Base-by-base conservation (phyloP, 1,140 invertebrate species). In the Brachionus plicatilis region DNA sequence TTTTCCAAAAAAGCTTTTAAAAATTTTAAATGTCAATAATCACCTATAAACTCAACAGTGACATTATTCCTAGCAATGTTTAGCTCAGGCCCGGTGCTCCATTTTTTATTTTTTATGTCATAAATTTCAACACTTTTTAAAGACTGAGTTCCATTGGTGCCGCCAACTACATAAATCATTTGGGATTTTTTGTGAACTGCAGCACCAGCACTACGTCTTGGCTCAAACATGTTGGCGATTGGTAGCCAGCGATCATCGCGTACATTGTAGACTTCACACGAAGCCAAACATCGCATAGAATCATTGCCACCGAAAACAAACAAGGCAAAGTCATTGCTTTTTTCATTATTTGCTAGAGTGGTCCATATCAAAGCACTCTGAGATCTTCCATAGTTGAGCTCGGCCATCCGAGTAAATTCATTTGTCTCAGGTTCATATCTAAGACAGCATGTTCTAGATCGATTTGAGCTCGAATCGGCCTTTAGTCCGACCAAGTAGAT, bases 241-340 rank as follows among this genome's bases (percentile, higher is more conserved):
- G 65, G 20, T 53, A 47, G 0, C 83, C 83, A 84, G 37, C 33
- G 14, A 37, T 75, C 66, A 12, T 75, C 47, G 11, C 12, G 12
- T 20, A 84, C 45, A 84, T 75, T 72, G 24, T 70, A 84, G 12
- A 50, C 24, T 76, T 84, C 83, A 60, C 68, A 75, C 24, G 45
- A 56, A n/a, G 47, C 33, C 17, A 84, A 56, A 45, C 68, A 72
- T 56, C 43, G 17, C 47, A 47, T 83, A 9, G 47, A 78, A 56
- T 84, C 45, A 56, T 76, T 37, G 12, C 83, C 83, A 11, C 83
- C 83, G 47, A 84, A 84, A 9, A 84, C 83, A 84, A 75, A 84
- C 12, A 84, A 41, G 43, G 43, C n/a, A 29, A 53, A 53, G 2
- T 70, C 43, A 20, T 12, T 43, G 41, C 43, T 27, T 14, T 53